Base-by-base conservation (phyloP, 2,888 invertebrate genomes). In the Clepsis dumicolana region DNA sequence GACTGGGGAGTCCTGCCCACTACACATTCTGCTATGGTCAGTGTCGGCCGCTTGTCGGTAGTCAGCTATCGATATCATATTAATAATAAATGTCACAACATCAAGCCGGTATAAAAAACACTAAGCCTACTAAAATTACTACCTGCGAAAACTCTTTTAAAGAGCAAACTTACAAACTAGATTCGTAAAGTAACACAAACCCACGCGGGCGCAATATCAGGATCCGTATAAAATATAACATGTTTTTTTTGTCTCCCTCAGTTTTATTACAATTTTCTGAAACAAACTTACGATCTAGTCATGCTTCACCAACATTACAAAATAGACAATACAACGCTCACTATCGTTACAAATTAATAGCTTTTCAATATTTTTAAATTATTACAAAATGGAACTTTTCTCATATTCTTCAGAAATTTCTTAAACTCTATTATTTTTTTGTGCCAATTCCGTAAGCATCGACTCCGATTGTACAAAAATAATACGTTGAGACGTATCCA, bases 71-170 rank as follows among this genome's bases (percentile, higher is more conserved):
- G 79, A 83, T 90, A 88, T 89, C 84, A 87, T 90, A 89, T 87
- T 89, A 88, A 87, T 87, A 86, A 88, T 88, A 91, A 90, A 90
- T 90, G 89, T 93, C 93, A 94, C 94, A 94, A 94, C 94, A 94
- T 93, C 91, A 94, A 94, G 94, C 94, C 89, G 85, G 94, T 94
- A 94, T 94, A 94, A 94, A 89, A 94, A 94, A 93, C 93, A 92
- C 93, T 94, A 94, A 94, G 94, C 94, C 90, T 94, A 93, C 88
- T 90, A 92, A 88, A 89, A 86, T 92, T 93, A 93, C 93, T 93
- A 90, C 91, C 91, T 93, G 90, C 90, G 87, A 90, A 91, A 88
- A 90, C 94, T 93, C 94, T 94, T 94, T 93, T 87, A 86, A 93
- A 94, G 94, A 94, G 94, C 83, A 85, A 87, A 90, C 93, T 93